Base-by-base conservation (phyloP, 2,888 invertebrate species). In the Cheilosia variabilis region DNA sequence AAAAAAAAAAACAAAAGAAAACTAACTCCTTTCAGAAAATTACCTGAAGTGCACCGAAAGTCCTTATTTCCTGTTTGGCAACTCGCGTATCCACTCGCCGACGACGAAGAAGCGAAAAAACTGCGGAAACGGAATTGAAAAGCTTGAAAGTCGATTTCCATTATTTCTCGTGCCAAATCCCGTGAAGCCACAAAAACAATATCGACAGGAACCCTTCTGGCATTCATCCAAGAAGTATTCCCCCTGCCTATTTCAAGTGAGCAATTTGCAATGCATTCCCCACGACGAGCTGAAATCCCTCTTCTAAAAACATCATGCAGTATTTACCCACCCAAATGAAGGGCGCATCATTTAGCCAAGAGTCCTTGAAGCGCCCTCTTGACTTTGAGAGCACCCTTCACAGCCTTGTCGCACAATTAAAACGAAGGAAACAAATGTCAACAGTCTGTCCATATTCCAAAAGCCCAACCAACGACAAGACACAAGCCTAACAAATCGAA, bases 361-460 rank as follows among this genome's bases (percentile, higher is more conserved):
- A 65, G 65, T 24, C 17, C 58, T 63, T 22, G 22, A 58, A 66
- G 31, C 47, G 5, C 37, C 65, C 65, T 27, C 55, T 77, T 50
- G 53, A 79, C 50, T 47, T 15, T 22, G 43, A 27, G 27, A 79
- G 71, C 41, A 72, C 65, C 65, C 78, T 72, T 72, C 50, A 58
- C 15, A 71, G 58, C 1, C 43, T 52, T 71, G 78, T 79, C 71
- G 78, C 78, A 65, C 78, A 79, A 79, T 79, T 79, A 79, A 79
- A 71, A 79, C 22, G 65, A 22, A 65, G 65, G 78, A 79, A 79
- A 71, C 78, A 72, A 79, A 65, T 79, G 78, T 79, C 78, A 72
- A 78, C 72, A 72, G 52, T 71, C 41, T 58, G 57, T 63, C 57
- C 65, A 45, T 43, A 31, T 9, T 31, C 41, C 63, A 31, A 58